Conservation (phyloP, 2,888 invertebrate genomes). For the Plagodis dolabraria region DNA sequence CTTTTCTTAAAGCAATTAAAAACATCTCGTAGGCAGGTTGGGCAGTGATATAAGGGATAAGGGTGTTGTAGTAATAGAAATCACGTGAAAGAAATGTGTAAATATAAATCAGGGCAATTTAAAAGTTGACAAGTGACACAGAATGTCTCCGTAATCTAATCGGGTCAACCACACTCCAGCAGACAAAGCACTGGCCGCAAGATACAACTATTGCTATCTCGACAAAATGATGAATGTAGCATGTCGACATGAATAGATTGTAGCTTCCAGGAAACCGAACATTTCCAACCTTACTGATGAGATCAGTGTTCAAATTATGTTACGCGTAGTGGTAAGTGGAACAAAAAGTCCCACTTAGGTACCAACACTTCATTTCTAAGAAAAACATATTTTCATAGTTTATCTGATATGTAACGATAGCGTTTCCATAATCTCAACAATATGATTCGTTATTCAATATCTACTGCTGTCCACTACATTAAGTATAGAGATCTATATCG, state of each 20-base stretch:
- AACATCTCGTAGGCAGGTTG: too few species aligned
- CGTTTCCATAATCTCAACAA: too few species aligned
- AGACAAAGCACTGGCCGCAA: conserved; percentile 41
- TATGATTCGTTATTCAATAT: too few species aligned
- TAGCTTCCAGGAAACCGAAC: conserved; percentile 23
- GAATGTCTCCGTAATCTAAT: conserved; percentile 71
- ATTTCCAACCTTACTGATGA: conserved; percentile 11
- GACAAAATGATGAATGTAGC: conserved; percentile 21
- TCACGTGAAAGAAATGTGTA: conserved; percentile 22
- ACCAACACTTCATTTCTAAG: too few species aligned
- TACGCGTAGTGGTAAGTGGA: background rate
- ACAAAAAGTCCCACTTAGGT: background rate
- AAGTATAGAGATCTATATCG: too few species aligned
- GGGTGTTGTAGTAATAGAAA: too few species aligned
- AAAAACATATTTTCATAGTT: too few species aligned
- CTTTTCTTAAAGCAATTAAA: too few species aligned
- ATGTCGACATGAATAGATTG: conserved; percentile 21
- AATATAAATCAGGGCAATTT: conserved; percentile 49
- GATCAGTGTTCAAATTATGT: conserved; percentile 7
- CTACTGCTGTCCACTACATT: too few species aligned
- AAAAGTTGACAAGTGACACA: conserved; percentile 69
- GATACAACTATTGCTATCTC: conserved; percentile 35
- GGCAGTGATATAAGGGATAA: too few species aligned
- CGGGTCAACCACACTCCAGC: conserved; percentile 57
- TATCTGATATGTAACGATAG: too few species aligned